Percentiles rank a stretch among this genome's conserved stretches.
These are phyloP conservation scores for Cerceris rybyensis DNA, from an alignment of 2,888 invertebrate species.

Conservation along the genomic window DNA sequence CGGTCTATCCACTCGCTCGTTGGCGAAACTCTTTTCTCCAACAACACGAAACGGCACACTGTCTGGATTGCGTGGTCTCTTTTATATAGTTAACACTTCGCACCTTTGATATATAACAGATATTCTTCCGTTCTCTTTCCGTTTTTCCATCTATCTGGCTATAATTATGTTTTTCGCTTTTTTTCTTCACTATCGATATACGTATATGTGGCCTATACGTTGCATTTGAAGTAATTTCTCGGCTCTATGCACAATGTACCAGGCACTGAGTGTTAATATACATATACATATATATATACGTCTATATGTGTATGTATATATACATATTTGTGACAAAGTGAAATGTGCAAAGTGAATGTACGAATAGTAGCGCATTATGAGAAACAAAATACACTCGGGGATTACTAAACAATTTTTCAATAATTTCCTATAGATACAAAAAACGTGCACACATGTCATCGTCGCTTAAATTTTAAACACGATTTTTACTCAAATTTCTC, in stretches of 20 bases:
- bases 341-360: constrained; percentile 35
- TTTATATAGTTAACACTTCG: constrained; percentile 61
- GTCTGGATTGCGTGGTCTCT: constrained; percentile 67
- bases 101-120: constrained; percentile 68
- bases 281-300: not conserved
- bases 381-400: not conserved
- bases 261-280: constrained; percentile 32
- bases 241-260: constrained; percentile 56
- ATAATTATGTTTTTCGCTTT: constrained; percentile 72
- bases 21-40: constrained; percentile 50
- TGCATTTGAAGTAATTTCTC: constrained; percentile 50
- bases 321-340: constrained; percentile 20
- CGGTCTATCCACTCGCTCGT: constrained; percentile 61
- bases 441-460: not conserved
- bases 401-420: not conserved
- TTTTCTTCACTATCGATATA: constrained; percentile 14
- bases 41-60: constrained; percentile 61
- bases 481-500: not conserved
- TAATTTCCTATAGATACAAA: not conserved
- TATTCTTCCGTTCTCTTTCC: constrained; percentile 62
- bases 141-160: constrained; percentile 71
- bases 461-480: not conserved
- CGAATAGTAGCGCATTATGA: constrained; percentile 22
- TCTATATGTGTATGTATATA: constrained; percentile 6
- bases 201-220: constrained; percentile 61